These are phyloP conservation scores for Acanthurus lineatus DNA, from an alignment of 2,797 vertebrate species.

Conservation along the genomic window DNA sequence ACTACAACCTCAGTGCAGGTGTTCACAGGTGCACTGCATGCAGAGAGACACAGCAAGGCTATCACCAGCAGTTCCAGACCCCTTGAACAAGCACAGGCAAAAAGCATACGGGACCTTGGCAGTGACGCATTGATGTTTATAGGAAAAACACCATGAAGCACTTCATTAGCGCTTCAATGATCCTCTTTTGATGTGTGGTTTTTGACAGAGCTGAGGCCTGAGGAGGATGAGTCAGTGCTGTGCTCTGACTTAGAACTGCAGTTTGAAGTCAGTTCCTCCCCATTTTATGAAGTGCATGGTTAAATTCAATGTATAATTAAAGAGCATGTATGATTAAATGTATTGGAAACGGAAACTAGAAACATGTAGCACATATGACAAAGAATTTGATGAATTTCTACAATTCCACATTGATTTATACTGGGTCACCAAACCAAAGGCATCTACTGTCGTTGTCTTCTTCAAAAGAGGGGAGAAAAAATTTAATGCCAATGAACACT, in stretches of 20 bases:
- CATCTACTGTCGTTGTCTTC: not conserved
- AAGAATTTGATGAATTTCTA: not conserved
- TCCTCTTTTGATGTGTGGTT: not conserved
- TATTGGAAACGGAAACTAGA: not conserved
- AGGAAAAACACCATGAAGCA: conserved; percentile 39
- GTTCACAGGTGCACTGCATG: conserved; percentile 78
- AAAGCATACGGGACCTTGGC: conserved; percentile 61
- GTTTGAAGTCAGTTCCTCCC: not conserved
- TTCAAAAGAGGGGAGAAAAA: not conserved
- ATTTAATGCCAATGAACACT: not conserved
- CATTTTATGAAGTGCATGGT: not conserved
- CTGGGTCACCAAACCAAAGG: not conserved
- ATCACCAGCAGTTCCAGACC: conserved; percentile 76
- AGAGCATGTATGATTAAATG: not conserved
- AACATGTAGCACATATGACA: too few relatives aligned
- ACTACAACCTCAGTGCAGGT: conserved; percentile 82
- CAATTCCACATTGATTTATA: not conserved
- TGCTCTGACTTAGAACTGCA: not conserved
- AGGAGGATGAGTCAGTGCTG: conserved; percentile 21
- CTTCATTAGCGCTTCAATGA: conserved; percentile 38
- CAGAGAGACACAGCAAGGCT: conserved; percentile 51
- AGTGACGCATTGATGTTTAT: conserved; percentile 52
- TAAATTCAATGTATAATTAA: not conserved
- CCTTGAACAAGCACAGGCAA: conserved; percentile 74
- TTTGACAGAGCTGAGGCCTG: conserved; percentile 15